Evolutionary conservation across 2,113 vertebrate species (phyloP).

Genomic region (Erythrocebus patas): DNA sequence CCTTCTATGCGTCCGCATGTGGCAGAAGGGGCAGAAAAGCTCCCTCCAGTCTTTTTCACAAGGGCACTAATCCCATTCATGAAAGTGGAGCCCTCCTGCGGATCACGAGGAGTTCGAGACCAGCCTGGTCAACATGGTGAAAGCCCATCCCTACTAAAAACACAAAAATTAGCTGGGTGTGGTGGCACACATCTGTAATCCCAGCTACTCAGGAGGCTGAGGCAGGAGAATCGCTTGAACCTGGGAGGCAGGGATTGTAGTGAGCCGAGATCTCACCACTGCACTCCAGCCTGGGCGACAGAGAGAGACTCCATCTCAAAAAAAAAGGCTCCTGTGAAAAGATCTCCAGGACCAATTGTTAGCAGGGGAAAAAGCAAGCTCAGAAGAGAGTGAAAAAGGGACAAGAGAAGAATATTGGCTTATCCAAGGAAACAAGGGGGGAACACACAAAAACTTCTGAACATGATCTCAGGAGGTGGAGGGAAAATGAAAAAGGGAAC

Average conservation of each 20-base stretch:
- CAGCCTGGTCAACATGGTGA: background rate
- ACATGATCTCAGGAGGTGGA: background rate
- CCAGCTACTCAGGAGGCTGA: too few relatives aligned
- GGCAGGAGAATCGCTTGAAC: too few relatives aligned
- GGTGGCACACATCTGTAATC: too few relatives aligned
- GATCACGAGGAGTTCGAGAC: background rate
- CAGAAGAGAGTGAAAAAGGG: background rate
- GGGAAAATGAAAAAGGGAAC: too few relatives aligned
- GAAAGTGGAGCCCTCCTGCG: background rate
- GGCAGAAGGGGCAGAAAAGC: background rate
- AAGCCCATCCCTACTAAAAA: background rate
- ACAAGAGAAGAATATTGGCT: fast-evolving
- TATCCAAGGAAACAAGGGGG: background rate
- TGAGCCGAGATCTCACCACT: too few relatives aligned
- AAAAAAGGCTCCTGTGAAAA: background rate
- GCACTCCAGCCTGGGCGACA: too few relatives aligned
- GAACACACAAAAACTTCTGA: background rate
- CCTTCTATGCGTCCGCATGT: background rate
- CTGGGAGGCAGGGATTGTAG: too few relatives aligned
- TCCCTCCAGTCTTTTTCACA: background rate
- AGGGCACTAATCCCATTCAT: background rate
- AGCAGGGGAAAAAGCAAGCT: background rate
- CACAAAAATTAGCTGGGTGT: background rate
- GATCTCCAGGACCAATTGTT: background rate
- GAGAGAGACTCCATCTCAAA: too few relatives aligned